A percentile compares a stretch with the other conserved stretches of the same genome.
Evolutionary conservation across 92 coral and sea anemone species (phyloP).

Genomic region (Scolanthus callimorphus): DNA sequence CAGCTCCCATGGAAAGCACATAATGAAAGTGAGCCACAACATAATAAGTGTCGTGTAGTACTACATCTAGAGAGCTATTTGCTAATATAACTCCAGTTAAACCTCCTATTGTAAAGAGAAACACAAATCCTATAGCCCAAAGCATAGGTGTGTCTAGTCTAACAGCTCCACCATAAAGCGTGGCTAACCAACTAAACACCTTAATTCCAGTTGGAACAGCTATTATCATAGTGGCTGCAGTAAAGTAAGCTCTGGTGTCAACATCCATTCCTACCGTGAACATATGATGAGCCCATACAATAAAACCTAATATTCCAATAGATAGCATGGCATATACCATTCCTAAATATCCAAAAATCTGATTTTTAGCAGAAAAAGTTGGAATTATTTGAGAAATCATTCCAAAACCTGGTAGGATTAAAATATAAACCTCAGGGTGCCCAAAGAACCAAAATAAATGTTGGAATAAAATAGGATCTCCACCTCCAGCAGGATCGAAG

Average conservation of each 20-base stretch:
- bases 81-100: conserved; percentile 79
- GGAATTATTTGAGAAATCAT: conserved; percentile 79
- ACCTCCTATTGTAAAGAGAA: conserved; percentile 82
- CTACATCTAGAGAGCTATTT: conserved; percentile 73
- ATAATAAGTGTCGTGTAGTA: conserved; percentile 84
- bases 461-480: conserved; percentile 82
- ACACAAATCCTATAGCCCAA: conserved; percentile 82
- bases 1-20: conserved; percentile 84
- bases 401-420: conserved; percentile 78
- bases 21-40: conserved; percentile 86
- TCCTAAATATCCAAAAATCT: conserved; percentile 73
- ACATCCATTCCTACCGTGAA: conserved; percentile 77
- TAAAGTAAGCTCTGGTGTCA: conserved; percentile 87
- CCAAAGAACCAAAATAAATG: conserved; percentile 89
- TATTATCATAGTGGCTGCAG: conserved; percentile 85
- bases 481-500: conserved; percentile 83
- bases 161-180: conserved; percentile 70
- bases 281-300: conserved; percentile 84
- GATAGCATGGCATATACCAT: too few species aligned
- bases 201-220: conserved; percentile 91
- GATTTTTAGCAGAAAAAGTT: conserved; percentile 67
- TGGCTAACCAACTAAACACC: conserved; percentile 86
- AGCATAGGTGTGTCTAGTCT: conserved; percentile 75
- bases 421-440: conserved; percentile 82
- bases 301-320: conserved; percentile 78